Evolutionary conservation across 2,113 vertebrate genomes (phyloP), one percentile per base, ranked within the genome.

Genomic region (Lepisosteus oculatus): DNA sequence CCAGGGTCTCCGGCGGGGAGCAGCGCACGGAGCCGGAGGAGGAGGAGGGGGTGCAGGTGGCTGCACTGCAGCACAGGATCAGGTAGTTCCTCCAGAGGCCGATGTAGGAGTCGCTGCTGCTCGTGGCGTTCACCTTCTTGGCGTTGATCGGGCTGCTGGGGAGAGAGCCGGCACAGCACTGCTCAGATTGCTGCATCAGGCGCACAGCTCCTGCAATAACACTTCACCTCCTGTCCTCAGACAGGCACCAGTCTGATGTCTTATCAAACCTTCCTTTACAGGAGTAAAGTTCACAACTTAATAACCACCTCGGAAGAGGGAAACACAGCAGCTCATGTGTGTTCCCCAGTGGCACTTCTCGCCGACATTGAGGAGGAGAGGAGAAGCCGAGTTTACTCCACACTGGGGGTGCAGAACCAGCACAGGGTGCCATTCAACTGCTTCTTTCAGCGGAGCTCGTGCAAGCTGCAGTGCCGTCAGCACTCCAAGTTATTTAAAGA

Each of bases 71-170:
- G 93, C 97, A 99, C 55, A 99, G 94, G 65, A 99, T 96, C 83
- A 99, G 88, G 79, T 99, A 99, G 90, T 99, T 99, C 81, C 97
- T 95, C 97, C 97, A 99, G 65, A 99, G 95, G 3, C 96, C 95
- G 3, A 98, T 76, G 74, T 98, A 99, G 0, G 97, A 99, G 89
- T 99, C 97, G 55, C 93, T 94, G 89, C 90, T 94, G 71, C 88
- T 93, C 84, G 96, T 88, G 43, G 93, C 92, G 83, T 93, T 99
- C 66, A 99, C 92, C 79, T 99, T 99, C 91, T 99, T 99, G 73
- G 97, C 96, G 86, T 99, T 99, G 84, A 99, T 98, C 72, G 97
- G 97, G 80, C 97, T 99, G 77, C 97, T 99, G 70, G 51, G 78
- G 51, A 71, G 45, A 57, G 71, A 61, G 9, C 57, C 17, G 43